Evolutionary conservation across 2,113 vertebrate genomes (phyloP), one percentile per base, ranked within the genome.

Genomic region (Peromyscus polionotus): DNA sequence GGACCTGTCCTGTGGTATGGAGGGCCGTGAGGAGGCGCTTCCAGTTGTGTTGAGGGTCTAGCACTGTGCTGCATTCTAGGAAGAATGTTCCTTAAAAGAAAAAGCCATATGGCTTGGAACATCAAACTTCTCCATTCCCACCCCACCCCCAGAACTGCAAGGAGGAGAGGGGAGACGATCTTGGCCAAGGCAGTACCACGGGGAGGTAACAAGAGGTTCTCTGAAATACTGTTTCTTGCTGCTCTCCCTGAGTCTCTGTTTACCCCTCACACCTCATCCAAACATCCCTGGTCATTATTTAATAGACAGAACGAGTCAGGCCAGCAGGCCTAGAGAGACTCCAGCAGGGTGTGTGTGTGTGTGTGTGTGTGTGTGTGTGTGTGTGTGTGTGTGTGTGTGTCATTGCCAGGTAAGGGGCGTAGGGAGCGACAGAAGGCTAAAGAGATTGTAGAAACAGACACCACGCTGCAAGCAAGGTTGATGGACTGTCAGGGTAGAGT

Each of bases 1-100:
- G 98, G 93, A 90, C 81, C 98, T 98, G 97, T 98, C 98, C 54
- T 98, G 98, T 97, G 98, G 39, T 87, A 97, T 96, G 98, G 96
- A 98, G 96, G 96, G 97, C 97, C 97, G 98, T 7, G 97, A 97
- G 97, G 98, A 98, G 97, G 98, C 85, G 85, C 96, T 98, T 97
- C 97, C 85, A 95, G 98, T 98, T 98, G 96, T 98, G 97, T 96
- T 98, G 96, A 93, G 93, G 94, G 93, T 93, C 67, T 76, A 65
- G 86, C 84, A 97, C 97, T 97, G 94, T 97, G 90, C 93, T 70
- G 91, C 88, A 36, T 98, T 98, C 98, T 96, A 95, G 84, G 98
- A 98, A 93, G 36, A 86, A 95, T 96, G 92, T 97, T 97, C 95
- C 95, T 98, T 95, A 97, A 97, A 98, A 98, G 97, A 96, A 96